phyloP scores from a whole-genome alignment of 2,888 invertebrate species.

The Agrilus cyanescens region DNA sequence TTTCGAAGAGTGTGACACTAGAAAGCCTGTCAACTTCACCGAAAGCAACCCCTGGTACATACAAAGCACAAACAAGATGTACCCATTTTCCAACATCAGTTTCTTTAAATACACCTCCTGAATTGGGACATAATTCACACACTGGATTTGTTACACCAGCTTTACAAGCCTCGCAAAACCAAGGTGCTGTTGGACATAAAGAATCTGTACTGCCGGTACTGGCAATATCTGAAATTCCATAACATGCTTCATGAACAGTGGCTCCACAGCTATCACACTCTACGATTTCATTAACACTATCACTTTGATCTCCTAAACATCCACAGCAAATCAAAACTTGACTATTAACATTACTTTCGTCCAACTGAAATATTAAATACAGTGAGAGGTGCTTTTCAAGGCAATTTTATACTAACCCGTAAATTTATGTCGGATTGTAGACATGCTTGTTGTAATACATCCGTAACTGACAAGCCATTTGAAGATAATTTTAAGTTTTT shows the following conservation, averaged over 20 bases:
- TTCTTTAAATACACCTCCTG: conserved; percentile 86
- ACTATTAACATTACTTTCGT: conserved; percentile 23
- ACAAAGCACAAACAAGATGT: conserved; percentile 93
- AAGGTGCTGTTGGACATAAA: conserved; percentile 91
- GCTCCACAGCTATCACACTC: conserved; percentile 96
- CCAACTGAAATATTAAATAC: not conserved
- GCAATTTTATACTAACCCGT: too few species aligned
- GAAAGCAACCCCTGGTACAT: conserved; percentile 94
- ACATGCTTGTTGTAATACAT: conserved; percentile 40
- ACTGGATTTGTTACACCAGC: conserved; percentile 78
- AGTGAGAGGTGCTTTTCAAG: too few species aligned
- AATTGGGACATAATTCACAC: conserved; percentile 93
- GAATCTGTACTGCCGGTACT: conserved; percentile 89
- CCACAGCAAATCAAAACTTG: conserved; percentile 82
- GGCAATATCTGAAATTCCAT: conserved; percentile 85
- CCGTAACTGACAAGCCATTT: conserved; percentile 35
- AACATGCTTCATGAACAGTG: conserved; percentile 94
- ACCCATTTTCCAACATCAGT: conserved; percentile 98
- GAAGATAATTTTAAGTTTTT: conserved; percentile 28
- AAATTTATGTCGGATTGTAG: conserved; percentile 26
- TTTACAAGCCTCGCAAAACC: conserved; percentile 98
- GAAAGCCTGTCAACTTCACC: conserved; percentile 87
- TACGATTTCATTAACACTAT: conserved; percentile 90
- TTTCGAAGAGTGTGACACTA: conserved; percentile 89
- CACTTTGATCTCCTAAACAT: conserved; percentile 85